These are phyloP conservation scores for Eumeta japonica DNA, from an alignment of 1,140 invertebrate genomes.

Conservation along the genomic window DNA sequence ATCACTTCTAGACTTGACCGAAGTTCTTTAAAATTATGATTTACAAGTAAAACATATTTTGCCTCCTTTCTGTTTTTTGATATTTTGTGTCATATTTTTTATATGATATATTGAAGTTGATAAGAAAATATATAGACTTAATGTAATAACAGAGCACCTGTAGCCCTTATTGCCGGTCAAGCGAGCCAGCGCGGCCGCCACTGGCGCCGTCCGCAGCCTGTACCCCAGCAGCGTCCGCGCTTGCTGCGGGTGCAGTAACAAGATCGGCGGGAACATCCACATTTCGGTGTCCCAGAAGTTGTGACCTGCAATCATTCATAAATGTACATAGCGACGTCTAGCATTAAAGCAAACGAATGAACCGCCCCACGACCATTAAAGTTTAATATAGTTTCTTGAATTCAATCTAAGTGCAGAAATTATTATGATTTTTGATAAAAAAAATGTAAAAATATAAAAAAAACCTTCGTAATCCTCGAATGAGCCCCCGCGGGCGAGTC, in stretches of 20 bases:
- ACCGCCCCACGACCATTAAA: not conserved
- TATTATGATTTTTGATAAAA: not conserved
- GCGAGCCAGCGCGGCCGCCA: constrained; percentile 38
- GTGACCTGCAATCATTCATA: constrained; percentile 48
- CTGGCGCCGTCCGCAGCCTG: constrained; percentile 34
- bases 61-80: no score
- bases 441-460: constrained; percentile 16
- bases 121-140: no score
- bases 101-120: no score
- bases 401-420: no score
- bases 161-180: constrained; percentile 44
- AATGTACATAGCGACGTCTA: not conserved
- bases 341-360: not conserved
- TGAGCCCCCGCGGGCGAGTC: constrained; percentile 53
- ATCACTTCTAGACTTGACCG: no score
- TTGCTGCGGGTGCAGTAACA: constrained; percentile 41
- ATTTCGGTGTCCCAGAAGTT: constrained; percentile 57
- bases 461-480: constrained; percentile 54
- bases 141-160: constrained; percentile 22
- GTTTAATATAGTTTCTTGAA: not conserved
- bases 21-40: no score
- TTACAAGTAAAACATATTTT: no score
- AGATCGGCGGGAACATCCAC: constrained; percentile 52
- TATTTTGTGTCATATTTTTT: no score
- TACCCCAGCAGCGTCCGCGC: constrained; percentile 42